Base-by-base conservation (phyloP, 2,113 vertebrate genomes). In the Bubalus kerabau region DNA sequence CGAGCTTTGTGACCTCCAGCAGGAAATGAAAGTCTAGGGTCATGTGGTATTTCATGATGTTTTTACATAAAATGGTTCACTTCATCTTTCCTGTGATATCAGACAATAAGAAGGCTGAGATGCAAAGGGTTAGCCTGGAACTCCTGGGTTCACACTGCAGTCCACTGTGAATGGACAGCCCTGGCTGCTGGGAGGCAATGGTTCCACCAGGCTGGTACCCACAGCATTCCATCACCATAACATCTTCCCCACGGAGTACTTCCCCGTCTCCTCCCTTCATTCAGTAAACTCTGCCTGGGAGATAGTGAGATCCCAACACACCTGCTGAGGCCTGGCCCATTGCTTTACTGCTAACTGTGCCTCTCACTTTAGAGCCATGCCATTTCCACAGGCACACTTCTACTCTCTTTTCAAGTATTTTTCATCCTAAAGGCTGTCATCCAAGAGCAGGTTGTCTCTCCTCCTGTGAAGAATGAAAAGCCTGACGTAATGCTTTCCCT, bases 371-470 rank as follows among this genome's bases (percentile, higher is more conserved):
- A 95, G 88, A 76, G 43, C 13, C 12, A 2, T 19, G 82, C 54
- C 52, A 52, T 86, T 83, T 91, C 59, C 90, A 52, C 15, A 87
- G 3, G 30, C 6, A 52, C 14, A 40, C 94, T 95, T 93, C 93
- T 48, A 60, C 30, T 60, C 52, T 74, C 96, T 85, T 48, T 60
- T 86, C 64, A 76, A 88, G 90, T 67, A 50, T 46, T 40, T 94
- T 90, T 76, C 81, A 91, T 78, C 88, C 81, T 52, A 30, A 92
- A 80, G 90, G 54, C 81, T 95, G 74, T 96, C 88, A 85, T 46
- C 30, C 36, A 43, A 85, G 76, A 57, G 48, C 3, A 43, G 21
- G 32, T 76, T 88, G 93, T 56, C 92, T 50, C 48, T 43, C 21
- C 85, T 6, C 21, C 85, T 6, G 13, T 4, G 76, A 93, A 87